Base-by-base conservation (phyloP, 1,140 invertebrate genomes). In the Babylonia areolata region DNA sequence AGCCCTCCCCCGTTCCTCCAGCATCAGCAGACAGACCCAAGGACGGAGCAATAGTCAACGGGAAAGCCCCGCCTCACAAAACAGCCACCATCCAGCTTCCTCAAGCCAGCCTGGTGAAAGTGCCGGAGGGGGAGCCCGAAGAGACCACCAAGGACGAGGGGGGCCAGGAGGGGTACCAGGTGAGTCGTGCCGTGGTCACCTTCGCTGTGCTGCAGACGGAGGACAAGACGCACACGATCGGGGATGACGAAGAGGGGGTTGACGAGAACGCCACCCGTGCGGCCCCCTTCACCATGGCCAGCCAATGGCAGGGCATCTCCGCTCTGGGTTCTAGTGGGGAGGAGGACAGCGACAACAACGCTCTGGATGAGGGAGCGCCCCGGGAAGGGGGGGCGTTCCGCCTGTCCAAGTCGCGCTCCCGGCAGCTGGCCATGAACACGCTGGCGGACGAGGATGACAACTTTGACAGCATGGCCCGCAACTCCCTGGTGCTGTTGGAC, bases 251-350 rank as follows among this genome's bases (percentile, higher is more conserved):
- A 87, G 93, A 91, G 58, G 90, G 90, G 78, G 88, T 89, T 20
- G 94, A 93, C 87, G 93, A 94, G 51, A 92, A 91, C 89, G 94
- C 93, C 28, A 93, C 93, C 28, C 87, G 92, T 37, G 92, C 93
- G 35, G 93, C 93, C 39, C 94, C 94, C 40, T 94, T 92, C 84
- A 94, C 93, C n/a, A 88, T 93, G 20, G 92, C 91, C 81, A 94
- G 93, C 91, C 94, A 94, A 84, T 93, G 91, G 91, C 88, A 88
- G 58, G 91, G 89, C 37, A 87, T 91, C 77, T 91, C 91, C 15
- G 92, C 93, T 12, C 92, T 93, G 86, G 92, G 89, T 39, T 92
- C 91, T 31, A 92, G 91, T 87, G 90, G 90, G 31, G 92, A 93
- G 31, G 87, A 88, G 46, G 87, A 87, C 42, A 89, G 88, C 81